Evolutionary conservation across 2,888 invertebrate species (phyloP), one percentile per base, ranked within the genome.

Genomic region (Neoascia interrupta): DNA sequence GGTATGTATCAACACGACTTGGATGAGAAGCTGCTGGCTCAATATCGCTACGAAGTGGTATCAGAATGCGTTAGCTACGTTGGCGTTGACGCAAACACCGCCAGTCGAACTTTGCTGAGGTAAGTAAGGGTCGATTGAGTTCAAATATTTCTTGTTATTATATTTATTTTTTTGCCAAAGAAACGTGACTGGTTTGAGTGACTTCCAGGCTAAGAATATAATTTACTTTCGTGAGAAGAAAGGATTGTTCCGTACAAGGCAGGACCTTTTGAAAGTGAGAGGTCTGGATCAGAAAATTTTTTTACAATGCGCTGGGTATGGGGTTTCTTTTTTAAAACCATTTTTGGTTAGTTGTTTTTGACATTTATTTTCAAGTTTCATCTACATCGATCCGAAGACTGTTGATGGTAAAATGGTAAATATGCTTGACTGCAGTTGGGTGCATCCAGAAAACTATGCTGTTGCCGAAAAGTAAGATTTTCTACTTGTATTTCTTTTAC

Each of bases 1-100:
- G 98, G 98, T 10, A 94, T 97, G 93, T 98, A 98, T 86, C 95
- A 98, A 88, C 97, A 97, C 85, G 97, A 97, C 85, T 90, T 97
- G 15, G 92, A 95, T 3, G 93, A 94, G 81, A 94, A 94, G 84
- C 91, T 92, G 85, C 87, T 98, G 2, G 91, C 91, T 11, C 89
- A 92, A 2, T 92, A 94, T 0, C 88, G 97, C 13, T 93, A 94
- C 82, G 93, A 94, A 82, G 94, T 96, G 0, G 94, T 97, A 0
- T 94, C 94, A 41, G 97, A 97, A 85, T 95, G 96, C 83, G 97
- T 97, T 15, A 97, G 97, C 88, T 95, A 96, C 88, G 96, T 97
- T 0, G 98, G 97, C 0, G 96, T 97, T 0, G 97, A 98, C 86
- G 88, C 97, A 8, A 98, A 98, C 85, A 95, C 95, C 0, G 94